Conservation (phyloP, 2,113 vertebrate genomes). For the Pandion haliaetus region DNA sequence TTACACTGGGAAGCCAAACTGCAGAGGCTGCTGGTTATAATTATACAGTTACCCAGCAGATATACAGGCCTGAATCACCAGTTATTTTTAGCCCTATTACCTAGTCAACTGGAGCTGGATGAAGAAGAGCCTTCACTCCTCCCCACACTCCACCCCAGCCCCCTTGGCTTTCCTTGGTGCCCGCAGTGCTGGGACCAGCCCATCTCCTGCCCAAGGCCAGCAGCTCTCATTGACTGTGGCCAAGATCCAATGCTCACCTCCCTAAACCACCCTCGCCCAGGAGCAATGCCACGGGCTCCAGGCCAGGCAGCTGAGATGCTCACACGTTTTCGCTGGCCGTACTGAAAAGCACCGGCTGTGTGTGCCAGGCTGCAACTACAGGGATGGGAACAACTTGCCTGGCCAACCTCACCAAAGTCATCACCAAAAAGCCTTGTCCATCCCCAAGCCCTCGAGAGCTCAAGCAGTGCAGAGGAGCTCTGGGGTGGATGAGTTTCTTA, state of each 20-base stretch:
- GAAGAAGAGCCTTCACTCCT: slow-evolving; percentile 53
- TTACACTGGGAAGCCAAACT: slow-evolving; percentile 52
- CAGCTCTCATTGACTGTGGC: neutral
- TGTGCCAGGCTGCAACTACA: neutral
- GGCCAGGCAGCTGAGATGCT: neutral
- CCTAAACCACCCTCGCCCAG: neutral
- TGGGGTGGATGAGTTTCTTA: neutral
- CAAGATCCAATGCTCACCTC: neutral
- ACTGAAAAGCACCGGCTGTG: neutral
- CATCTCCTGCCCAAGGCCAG: neutral
- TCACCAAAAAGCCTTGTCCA: neutral
- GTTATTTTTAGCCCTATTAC: slow-evolving; percentile 72
- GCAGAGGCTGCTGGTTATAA: slow-evolving; percentile 65
- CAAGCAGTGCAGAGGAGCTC: neutral
- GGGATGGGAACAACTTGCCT: neutral
- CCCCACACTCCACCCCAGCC: neutral
- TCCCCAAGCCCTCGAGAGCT: neutral
- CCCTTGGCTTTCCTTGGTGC: neutral
- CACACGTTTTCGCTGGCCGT: neutral
- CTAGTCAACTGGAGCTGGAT: slow-evolving; percentile 65
- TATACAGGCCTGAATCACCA: slow-evolving; percentile 68
- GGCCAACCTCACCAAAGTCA: neutral
- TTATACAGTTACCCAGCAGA: slow-evolving; percentile 65
- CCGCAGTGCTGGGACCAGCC: neutral
- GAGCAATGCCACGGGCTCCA: neutral